Evolutionary conservation across 2,888 invertebrate genomes (phyloP).

Genomic region (Ormyrus labotus): DNA sequence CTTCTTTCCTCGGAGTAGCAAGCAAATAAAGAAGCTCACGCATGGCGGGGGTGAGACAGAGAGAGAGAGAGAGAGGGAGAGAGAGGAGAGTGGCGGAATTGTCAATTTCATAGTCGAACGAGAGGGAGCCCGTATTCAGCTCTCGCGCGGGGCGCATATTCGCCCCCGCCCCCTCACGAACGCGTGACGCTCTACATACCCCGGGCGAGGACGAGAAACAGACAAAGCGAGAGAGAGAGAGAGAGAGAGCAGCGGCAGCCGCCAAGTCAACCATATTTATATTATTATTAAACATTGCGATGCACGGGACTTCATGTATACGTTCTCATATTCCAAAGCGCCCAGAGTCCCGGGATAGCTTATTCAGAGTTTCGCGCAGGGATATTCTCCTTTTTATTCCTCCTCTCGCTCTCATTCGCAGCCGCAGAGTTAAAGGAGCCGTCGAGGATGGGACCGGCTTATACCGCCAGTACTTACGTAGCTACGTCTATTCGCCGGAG

Average conservation of each 20-base stretch:
- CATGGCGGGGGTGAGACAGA: slow-evolving; percentile 46
- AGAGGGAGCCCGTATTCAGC: slow-evolving; percentile 60
- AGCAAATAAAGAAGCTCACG: slow-evolving; percentile 44
- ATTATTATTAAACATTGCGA: slow-evolving; percentile 70
- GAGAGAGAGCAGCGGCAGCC: neutral
- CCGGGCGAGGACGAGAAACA: neutral
- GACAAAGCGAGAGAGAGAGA: neutral
- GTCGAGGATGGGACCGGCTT: slow-evolving; percentile 56
- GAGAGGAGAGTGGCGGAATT: slow-evolving; percentile 58
- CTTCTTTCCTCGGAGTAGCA: slow-evolving; percentile 8
- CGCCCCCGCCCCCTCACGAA: slow-evolving; percentile 53
- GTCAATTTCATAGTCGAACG: slow-evolving; percentile 66
- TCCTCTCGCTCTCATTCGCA: slow-evolving; percentile 34
- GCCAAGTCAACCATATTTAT: slow-evolving; percentile 63
- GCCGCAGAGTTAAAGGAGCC: slow-evolving; percentile 27
- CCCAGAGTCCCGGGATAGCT: slow-evolving; percentile 48
- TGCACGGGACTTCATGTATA: slow-evolving; percentile 65
- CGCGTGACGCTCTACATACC: slow-evolving; percentile 3
- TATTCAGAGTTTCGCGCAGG: slow-evolving; percentile 59
- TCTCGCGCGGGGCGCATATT: slow-evolving; percentile 59
- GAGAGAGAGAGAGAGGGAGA: neutral
- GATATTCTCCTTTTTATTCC: slow-evolving; percentile 47
- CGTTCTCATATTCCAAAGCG: slow-evolving; percentile 62
- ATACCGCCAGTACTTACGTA: slow-evolving; percentile 69
- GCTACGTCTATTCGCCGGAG: slow-evolving; percentile 59